phyloP scores from a whole-genome alignment of 1,140 invertebrate species.

The Cydia fagiglandana region DNA sequence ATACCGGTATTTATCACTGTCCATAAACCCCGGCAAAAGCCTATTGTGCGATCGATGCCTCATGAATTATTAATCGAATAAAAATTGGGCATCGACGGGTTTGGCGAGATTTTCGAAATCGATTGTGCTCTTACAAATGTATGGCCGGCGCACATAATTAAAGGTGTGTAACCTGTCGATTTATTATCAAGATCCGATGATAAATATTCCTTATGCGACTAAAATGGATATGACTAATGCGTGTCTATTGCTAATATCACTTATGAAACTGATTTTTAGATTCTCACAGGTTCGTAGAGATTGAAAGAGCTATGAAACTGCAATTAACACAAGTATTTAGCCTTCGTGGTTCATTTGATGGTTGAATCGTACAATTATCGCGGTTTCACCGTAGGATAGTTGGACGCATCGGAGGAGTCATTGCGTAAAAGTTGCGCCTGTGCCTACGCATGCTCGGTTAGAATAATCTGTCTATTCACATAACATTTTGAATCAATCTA shows the following conservation, averaged over 20 bases:
- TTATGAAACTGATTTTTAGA: background rate
- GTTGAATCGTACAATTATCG: slow-evolving; percentile 55
- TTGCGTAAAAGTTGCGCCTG: slow-evolving; percentile 45
- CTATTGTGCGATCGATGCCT: slow-evolving; percentile 61
- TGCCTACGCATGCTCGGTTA: slow-evolving; percentile 39
- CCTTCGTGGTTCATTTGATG: slow-evolving; percentile 66
- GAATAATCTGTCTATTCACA: slow-evolving; percentile 34
- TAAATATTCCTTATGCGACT: slow-evolving; percentile 24
- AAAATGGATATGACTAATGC: slow-evolving; percentile 2
- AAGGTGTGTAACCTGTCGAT: slow-evolving; percentile 47
- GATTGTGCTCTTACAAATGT: slow-evolving; percentile 54
- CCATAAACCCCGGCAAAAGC: slow-evolving; percentile 61
- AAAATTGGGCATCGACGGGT: slow-evolving; percentile 61
- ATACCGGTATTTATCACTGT: slow-evolving; percentile 33
- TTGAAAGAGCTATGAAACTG: slow-evolving; percentile 42
- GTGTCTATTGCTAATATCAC: slow-evolving; percentile 16
- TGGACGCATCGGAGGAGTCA: slow-evolving; percentile 34
- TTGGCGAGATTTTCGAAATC: slow-evolving; percentile 66
- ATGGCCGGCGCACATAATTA: slow-evolving; percentile 50
- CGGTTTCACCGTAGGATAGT: slow-evolving; percentile 46
- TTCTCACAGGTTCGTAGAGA: slow-evolving; percentile 29
- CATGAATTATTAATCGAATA: slow-evolving; percentile 67
- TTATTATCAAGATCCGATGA: slow-evolving; percentile 47
- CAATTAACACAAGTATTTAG: slow-evolving; percentile 45
- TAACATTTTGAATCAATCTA: background rate